A percentile compares a stretch with the other conserved stretches of the same genome.
phyloP scores from a whole-genome alignment of 2,888 invertebrate genomes.

The Leptopilina drosophilae region DNA sequence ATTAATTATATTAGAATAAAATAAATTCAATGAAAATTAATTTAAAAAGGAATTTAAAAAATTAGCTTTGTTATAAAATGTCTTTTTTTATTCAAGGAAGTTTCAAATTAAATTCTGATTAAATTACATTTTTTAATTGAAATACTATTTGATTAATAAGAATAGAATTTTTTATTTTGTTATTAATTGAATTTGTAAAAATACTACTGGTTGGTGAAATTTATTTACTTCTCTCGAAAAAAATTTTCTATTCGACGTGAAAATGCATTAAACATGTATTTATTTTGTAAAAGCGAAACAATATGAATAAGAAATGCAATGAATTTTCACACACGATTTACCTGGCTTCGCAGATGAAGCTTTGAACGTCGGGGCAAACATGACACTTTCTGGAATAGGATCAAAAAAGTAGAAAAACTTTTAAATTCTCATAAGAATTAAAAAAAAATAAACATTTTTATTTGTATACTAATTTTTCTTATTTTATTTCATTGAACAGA shows the following conservation, averaged over 20 bases:
- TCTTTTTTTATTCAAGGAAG: too few relatives aligned
- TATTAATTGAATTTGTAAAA: neutral
- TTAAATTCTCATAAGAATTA: constrained; percentile 22
- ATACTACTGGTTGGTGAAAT: neutral
- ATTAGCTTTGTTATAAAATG: too few relatives aligned
- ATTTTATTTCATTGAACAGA: too few relatives aligned
- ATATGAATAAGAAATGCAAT: constrained; percentile 37
- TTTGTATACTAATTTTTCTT: too few relatives aligned
- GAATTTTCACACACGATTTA: constrained; percentile 74
- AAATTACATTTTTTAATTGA: too few relatives aligned
- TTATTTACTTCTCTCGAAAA: neutral
- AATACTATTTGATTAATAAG: neutral
- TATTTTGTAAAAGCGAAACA: neutral
- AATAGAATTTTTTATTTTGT: neutral
- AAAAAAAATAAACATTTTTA: neutral
- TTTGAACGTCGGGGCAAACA: constrained; percentile 89
- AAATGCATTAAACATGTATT: neutral
- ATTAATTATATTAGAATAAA: too few relatives aligned
- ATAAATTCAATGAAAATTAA: too few relatives aligned
- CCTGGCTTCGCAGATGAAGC: constrained; percentile 87
- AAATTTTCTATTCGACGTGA: too few relatives aligned
- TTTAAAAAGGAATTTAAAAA: too few relatives aligned
- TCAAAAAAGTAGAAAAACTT: constrained; percentile 4
- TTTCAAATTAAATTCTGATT: too few relatives aligned
- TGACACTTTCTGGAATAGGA: constrained; percentile 81